Evolutionary conservation across 2,888 invertebrate genomes (phyloP).

Genomic region (Theodoxus fluviatilis): DNA sequence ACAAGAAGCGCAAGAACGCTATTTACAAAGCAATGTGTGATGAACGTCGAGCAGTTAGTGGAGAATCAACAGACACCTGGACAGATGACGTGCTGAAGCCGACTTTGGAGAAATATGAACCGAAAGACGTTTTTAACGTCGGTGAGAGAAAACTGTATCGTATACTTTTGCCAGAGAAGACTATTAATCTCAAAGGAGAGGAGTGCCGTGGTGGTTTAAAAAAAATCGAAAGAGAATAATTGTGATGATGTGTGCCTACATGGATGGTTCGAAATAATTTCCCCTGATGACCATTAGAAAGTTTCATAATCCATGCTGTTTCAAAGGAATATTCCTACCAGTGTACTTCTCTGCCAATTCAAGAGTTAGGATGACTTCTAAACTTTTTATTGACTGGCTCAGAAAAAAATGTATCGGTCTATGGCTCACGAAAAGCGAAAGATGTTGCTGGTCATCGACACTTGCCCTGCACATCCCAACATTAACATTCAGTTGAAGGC

Average conservation of each 20-base stretch:
- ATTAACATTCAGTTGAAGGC: constrained; percentile 6
- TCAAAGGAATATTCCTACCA: constrained; percentile 23
- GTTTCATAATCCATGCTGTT: constrained; percentile 29
- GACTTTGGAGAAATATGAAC: constrained; percentile 17
- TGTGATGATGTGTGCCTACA: constrained; percentile 28
- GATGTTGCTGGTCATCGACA: constrained; percentile 11
- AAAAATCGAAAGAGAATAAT: constrained; percentile 35
- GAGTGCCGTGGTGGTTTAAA: constrained; percentile 29
- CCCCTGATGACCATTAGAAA: constrained; percentile 34
- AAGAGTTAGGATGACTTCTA: constrained; percentile 26
- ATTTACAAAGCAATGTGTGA: no score
- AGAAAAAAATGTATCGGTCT: not conserved
- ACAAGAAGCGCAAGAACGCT: no score
- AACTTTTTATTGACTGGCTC: constrained; percentile 25
- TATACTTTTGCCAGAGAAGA: constrained; percentile 31
- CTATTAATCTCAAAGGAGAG: constrained; percentile 31
- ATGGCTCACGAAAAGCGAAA: no score
- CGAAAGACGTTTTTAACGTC: constrained; percentile 30
- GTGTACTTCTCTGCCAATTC: constrained; percentile 24
- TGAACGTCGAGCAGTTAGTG: no score
- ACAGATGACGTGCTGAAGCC: constrained; percentile 12
- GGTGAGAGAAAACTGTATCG: constrained; percentile 34
- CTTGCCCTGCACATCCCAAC: not conserved
- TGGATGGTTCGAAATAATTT: constrained; percentile 32
- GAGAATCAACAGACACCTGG: constrained; percentile 9